Percentiles rank a stretch among this genome's conserved stretches.
These are phyloP conservation scores for Cephus pulcher DNA, from an alignment of 2,888 invertebrate species.

Conservation along the genomic window DNA sequence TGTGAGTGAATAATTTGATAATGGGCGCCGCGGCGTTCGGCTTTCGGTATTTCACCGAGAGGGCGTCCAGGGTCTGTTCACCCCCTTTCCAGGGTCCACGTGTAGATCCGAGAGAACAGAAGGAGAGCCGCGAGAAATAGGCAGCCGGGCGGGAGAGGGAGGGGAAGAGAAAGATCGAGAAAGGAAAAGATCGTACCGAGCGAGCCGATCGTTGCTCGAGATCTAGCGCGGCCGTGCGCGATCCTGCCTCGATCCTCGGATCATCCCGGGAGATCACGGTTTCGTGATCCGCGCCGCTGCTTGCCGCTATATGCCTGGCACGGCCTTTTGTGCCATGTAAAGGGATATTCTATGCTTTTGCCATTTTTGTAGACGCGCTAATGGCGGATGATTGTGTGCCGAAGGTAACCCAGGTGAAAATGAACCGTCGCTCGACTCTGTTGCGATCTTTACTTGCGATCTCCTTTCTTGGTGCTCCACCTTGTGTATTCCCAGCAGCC, in stretches of 20 bases:
- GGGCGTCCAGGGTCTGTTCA: slow-evolving; percentile 32
- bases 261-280: slow-evolving; percentile 43
- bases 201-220: slow-evolving; percentile 53
- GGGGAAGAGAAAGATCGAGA: slow-evolving; percentile 33
- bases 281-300: slow-evolving; percentile 41
- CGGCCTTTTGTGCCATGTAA: slow-evolving; percentile 36
- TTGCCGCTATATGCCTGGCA: slow-evolving; percentile 37
- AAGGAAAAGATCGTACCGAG: slow-evolving; percentile 40
- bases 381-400: slow-evolving; percentile 53
- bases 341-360: slow-evolving; percentile 47
- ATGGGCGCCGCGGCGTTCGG: slow-evolving; percentile 47
- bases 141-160: slow-evolving; percentile 10
- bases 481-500: neutral
- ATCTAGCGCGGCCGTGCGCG: slow-evolving; percentile 41
- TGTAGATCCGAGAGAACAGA: neutral
- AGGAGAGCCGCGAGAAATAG: slow-evolving; percentile 6
- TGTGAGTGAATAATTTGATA: slow-evolving; percentile 65
- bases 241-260: slow-evolving; percentile 35
- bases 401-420: slow-evolving; percentile 50
- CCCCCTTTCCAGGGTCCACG: slow-evolving; percentile 12
- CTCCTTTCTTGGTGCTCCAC: slow-evolving; percentile 7
- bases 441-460: slow-evolving; percentile 11
- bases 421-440: slow-evolving; percentile 34
- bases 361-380: slow-evolving; percentile 50
- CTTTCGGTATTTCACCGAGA: slow-evolving; percentile 19